Conservation (phyloP, 2,888 invertebrate species). For the Drosophila subquinaria region DNA sequence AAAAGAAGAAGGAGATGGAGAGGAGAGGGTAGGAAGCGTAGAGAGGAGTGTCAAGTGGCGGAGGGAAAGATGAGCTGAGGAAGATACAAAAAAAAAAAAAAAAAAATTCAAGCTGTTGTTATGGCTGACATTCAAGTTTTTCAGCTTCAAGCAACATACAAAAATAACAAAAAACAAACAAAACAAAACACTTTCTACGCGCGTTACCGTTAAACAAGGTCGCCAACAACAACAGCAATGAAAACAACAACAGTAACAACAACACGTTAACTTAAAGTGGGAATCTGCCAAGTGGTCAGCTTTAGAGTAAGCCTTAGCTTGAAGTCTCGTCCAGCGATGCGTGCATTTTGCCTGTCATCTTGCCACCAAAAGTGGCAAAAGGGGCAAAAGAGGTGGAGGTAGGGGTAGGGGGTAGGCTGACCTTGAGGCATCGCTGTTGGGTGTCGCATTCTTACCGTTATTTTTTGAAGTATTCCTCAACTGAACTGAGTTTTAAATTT, state of each 20-base stretch:
- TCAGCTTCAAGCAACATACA: conserved; percentile 53
- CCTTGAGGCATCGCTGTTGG: conserved; percentile 41
- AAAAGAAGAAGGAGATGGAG: background rate
- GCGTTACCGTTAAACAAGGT: conserved; percentile 81
- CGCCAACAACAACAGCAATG: conserved; percentile 59
- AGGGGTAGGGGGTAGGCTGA: conserved; percentile 16
- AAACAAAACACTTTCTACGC: conserved; percentile 80
- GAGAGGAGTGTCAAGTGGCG: background rate
- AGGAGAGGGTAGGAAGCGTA: background rate
- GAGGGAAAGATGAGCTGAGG: background rate
- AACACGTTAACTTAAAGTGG: conserved; percentile 38
- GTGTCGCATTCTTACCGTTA: conserved; percentile 63
- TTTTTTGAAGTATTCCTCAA: conserved; percentile 20
- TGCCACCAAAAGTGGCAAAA: background rate
- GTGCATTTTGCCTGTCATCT: conserved; percentile 74
- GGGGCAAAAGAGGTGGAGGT: background rate
- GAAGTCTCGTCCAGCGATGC: conserved; percentile 59
- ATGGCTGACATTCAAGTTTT: conserved; percentile 71
- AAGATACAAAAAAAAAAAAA: background rate
- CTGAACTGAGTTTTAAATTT: background rate
- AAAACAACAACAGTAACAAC: conserved; percentile 17
- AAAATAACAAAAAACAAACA: conserved; percentile 29
- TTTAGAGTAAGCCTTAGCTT: conserved; percentile 22
- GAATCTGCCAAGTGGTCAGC: conserved; percentile 38
- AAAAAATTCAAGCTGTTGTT: conserved; percentile 32